Evolutionary conservation across 2,797 vertebrate genomes (phyloP).

Genomic region (Cyclopterus lumpus): DNA sequence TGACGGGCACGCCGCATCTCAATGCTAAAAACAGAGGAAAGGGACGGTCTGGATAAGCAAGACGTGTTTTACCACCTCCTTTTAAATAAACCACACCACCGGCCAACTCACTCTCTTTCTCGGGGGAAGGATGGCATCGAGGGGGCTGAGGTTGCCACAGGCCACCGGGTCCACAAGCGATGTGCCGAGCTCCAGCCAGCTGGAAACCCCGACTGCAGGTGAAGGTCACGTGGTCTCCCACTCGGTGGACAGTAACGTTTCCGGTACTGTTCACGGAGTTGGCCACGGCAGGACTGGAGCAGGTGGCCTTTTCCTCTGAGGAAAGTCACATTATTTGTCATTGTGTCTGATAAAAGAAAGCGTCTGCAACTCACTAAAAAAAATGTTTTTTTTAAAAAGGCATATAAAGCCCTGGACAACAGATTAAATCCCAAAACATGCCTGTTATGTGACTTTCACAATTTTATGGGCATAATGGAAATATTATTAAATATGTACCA

Average conservation of each 20-base stretch:
- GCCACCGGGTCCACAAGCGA: conserved; percentile 56
- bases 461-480: too few relatives aligned
- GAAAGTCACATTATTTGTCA: background rate
- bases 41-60: background rate
- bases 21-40: conserved; percentile 26
- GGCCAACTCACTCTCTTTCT: conserved; percentile 3
- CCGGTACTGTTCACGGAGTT: conserved; percentile 33
- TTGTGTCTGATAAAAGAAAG: background rate
- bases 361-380: background rate
- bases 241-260: background rate
- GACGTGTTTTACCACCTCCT: background rate
- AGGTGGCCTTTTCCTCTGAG: conserved; percentile 45
- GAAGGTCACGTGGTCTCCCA: conserved; percentile 47
- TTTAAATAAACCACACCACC: background rate
- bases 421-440: background rate
- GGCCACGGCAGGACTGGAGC: conserved; percentile 52
- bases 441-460: background rate
- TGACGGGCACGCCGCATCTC: conserved; percentile 55
- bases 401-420: background rate
- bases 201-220: conserved; percentile 61
- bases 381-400: background rate
- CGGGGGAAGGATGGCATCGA: conserved; percentile 35
- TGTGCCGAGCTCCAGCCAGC: conserved; percentile 40
- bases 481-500: background rate
- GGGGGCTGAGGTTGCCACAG: conserved; percentile 66